Evolutionary conservation across 2,797 vertebrate genomes (phyloP).

Genomic region (Morelia viridis): DNA sequence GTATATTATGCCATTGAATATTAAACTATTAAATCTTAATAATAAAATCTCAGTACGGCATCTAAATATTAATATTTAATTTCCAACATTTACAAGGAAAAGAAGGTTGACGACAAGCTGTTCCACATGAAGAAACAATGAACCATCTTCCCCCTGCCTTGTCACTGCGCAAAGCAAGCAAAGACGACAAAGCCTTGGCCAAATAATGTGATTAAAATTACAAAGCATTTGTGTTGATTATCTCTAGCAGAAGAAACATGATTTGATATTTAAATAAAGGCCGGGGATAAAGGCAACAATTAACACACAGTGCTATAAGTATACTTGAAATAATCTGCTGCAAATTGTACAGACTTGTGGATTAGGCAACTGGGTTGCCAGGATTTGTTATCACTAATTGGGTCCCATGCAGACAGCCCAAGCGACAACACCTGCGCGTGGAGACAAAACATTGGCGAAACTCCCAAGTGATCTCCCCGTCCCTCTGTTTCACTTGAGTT

Average conservation of each 20-base stretch:
- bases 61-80: not conserved
- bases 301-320: slow-evolving; percentile 47
- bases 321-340: slow-evolving; percentile 28
- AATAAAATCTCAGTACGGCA: not conserved
- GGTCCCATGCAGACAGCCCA: not conserved
- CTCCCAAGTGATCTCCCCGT: not conserved
- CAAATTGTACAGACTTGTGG: not conserved
- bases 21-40: slow-evolving; percentile 2
- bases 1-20: not conserved
- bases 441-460: not conserved
- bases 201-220: slow-evolving; percentile 37
- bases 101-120: not conserved
- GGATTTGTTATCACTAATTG: slow-evolving; percentile 56
- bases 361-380: not conserved
- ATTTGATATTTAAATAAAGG: slow-evolving; percentile 24
- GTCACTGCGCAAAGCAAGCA: not conserved
- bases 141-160: not conserved
- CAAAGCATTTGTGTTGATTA: slow-evolving; percentile 20
- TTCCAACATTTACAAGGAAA: slow-evolving; percentile 9
- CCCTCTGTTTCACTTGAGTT: not conserved
- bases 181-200: slow-evolving; percentile 1
- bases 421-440: not conserved
- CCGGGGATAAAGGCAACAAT: slow-evolving; percentile 18
- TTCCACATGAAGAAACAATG: not conserved
- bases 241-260: not conserved